Evolutionary conservation across 2,797 vertebrate species (phyloP).

Genomic region (Trachurus trachurus): DNA sequence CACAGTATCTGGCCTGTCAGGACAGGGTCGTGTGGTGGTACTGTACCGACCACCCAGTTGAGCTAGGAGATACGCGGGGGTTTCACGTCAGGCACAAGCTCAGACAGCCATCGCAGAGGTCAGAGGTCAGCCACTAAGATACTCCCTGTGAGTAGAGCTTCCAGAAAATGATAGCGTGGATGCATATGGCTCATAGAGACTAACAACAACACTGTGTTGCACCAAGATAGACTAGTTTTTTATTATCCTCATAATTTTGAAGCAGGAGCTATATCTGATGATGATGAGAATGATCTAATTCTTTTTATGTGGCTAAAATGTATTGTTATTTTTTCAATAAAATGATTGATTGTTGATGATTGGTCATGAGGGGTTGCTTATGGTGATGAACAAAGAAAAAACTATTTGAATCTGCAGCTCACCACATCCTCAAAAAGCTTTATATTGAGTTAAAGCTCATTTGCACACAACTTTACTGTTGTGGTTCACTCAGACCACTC

Average conservation of each 20-base stretch:
- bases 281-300: no score
- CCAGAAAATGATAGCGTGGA: constrained; percentile 44
- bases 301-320: no score
- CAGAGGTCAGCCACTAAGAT: constrained; percentile 56
- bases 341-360: no score
- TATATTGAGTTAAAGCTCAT: neutral
- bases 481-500: no score
- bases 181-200: constrained; percentile 2
- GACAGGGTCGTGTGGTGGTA: constrained; percentile 26
- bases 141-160: constrained; percentile 44
- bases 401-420: neutral
- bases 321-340: no score
- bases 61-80: constrained; percentile 48
- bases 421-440: no score
- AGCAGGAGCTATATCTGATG: neutral
- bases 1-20: constrained; percentile 63
- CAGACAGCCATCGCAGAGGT: constrained; percentile 44
- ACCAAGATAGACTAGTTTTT: neutral
- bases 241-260: neutral
- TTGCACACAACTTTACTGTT: neutral
- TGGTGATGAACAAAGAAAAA: neutral
- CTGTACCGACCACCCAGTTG: constrained; percentile 63
- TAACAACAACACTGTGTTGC: neutral
- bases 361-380: no score
- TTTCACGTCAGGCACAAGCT: constrained; percentile 39